These are phyloP conservation scores for Meloidogyne hapla DNA, from an alignment of 1,140 invertebrate species.

Conservation along the genomic window DNA sequence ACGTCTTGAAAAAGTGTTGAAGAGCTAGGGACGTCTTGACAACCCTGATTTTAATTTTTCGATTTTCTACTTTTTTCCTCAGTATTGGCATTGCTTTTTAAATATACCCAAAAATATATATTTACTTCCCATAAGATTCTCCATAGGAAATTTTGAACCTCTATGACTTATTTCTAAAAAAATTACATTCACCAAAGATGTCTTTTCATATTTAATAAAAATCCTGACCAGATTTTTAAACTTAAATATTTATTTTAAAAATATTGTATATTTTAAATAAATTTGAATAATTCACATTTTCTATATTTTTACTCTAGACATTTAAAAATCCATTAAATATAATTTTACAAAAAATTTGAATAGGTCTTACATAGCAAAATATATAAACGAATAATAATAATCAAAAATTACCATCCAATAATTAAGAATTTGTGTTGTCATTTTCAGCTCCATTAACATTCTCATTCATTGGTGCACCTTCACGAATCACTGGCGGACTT, in stretches of 20 bases:
- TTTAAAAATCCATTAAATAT: background rate
- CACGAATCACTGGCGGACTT: background rate
- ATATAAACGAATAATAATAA: too few relatives aligned
- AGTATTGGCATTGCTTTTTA: background rate
- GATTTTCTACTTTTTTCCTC: background rate
- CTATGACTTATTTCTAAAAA: background rate
- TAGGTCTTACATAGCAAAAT: too few relatives aligned
- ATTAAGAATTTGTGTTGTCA: background rate
- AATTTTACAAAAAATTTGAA: too few relatives aligned
- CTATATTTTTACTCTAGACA: too few relatives aligned
- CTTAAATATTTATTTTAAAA: background rate
- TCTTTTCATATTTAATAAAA: background rate
- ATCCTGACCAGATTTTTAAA: background rate
- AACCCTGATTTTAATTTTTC: background rate
- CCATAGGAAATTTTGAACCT: background rate
- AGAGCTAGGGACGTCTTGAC: too few relatives aligned
- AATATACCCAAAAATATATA: background rate
- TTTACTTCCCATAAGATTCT: background rate
- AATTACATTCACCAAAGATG: background rate
- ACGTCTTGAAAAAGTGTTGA: too few relatives aligned
- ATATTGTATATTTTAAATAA: background rate
- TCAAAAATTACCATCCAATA: background rate
- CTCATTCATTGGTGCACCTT: background rate
- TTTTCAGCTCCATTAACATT: background rate
- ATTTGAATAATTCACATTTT: background rate